Evolutionary conservation across 2,113 vertebrate genomes (phyloP).

Genomic region (Irena cyanogastra): DNA sequence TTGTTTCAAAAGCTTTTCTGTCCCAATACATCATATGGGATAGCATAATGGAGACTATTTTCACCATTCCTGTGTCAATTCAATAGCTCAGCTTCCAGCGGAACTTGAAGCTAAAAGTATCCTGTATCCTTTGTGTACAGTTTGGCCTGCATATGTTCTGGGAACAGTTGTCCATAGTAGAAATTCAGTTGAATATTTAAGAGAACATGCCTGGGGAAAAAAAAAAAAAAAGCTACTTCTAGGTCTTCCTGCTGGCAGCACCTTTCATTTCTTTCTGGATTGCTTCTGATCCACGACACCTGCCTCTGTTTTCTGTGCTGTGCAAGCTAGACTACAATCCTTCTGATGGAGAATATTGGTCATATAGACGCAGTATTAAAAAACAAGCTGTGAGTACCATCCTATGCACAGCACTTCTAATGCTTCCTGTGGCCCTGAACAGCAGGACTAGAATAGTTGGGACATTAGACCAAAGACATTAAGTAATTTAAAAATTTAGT

Average conservation of each 20-base stretch:
- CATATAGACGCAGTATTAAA: neutral
- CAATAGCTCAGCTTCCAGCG: neutral
- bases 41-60: conserved; percentile 25
- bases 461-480: neutral
- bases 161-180: conserved; percentile 20
- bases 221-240: neutral
- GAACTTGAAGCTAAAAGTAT: conserved; percentile 23
- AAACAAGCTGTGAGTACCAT: neutral
- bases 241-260: conserved; percentile 36
- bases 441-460: neutral
- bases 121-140: conserved; percentile 26
- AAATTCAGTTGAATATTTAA: conserved; percentile 49
- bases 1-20: neutral
- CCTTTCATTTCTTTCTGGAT: conserved; percentile 6
- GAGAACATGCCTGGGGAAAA: conserved; percentile 12
- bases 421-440: rapidly evolving
- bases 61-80: neutral
- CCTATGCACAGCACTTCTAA: neutral
- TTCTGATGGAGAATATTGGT: neutral
- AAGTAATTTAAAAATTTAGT: neutral
- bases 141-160: conserved; percentile 39
- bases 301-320: neutral
- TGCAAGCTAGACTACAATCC: neutral
- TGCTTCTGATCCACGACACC: neutral
- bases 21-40: neutral